Evolutionary conservation across 1,140 invertebrate genomes (phyloP).

Genomic region (Drosophila asahinai): DNA sequence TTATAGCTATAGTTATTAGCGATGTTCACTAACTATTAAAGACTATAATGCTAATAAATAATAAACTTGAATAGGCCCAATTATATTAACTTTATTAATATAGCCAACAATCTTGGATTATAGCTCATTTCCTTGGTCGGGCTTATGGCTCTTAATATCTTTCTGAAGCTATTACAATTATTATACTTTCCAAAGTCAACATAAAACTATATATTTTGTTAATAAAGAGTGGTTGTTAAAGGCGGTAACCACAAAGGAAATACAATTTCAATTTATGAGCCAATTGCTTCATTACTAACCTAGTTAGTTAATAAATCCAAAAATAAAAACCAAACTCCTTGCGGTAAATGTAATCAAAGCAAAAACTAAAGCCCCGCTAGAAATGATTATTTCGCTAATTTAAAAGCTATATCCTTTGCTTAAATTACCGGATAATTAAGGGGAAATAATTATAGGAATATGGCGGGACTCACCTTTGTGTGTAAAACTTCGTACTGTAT

Average conservation of each 20-base stretch:
- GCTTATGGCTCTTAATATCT: slow-evolving; percentile 2
- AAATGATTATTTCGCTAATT: background rate
- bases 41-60: background rate
- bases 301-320: background rate
- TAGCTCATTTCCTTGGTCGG: background rate
- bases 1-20: background rate
- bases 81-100: background rate
- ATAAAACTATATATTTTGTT: background rate
- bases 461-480: slow-evolving; percentile 89
- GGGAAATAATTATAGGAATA: background rate
- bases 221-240: background rate
- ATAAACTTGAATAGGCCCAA: background rate
- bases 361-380: too few species aligned
- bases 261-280: background rate
- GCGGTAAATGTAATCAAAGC: background rate
- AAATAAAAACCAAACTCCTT: background rate
- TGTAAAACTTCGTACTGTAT: slow-evolving; percentile 94
- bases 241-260: background rate
- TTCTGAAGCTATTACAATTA: background rate
- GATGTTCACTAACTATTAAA: background rate
- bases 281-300: background rate
- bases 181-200: background rate
- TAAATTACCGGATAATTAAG: background rate
- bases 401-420: background rate
- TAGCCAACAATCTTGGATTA: background rate